Conservation (phyloP, 2,888 invertebrate species). For the Euplagia quadripunctaria region DNA sequence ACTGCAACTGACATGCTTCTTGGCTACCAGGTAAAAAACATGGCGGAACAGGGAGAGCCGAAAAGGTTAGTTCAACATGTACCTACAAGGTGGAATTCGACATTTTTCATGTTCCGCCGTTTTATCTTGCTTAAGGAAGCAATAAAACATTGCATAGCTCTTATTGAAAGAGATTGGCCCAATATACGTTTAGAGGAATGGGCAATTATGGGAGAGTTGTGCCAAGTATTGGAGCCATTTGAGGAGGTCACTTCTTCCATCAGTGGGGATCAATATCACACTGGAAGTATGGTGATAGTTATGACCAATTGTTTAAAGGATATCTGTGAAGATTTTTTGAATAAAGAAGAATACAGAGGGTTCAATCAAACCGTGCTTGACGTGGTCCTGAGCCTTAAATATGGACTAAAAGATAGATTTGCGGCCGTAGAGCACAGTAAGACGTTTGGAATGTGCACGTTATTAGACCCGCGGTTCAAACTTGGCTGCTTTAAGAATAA, state of each 20-base stretch:
- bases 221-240: constrained; percentile 18
- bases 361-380: too few species aligned
- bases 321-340: too few species aligned
- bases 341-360: too few species aligned
- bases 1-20: constrained; percentile 6
- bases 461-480: constrained; percentile 33
- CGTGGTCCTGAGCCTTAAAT: too few species aligned
- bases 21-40: constrained; percentile 4
- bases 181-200: constrained; percentile 12
- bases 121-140: constrained; percentile 13
- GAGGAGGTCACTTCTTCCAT: constrained; percentile 34
- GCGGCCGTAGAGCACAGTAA: constrained; percentile 23
- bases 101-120: constrained; percentile 10
- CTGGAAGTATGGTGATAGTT: constrained; percentile 32
- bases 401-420: too few species aligned
- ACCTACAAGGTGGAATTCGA: constrained; percentile 15
- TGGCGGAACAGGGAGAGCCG: neutral
- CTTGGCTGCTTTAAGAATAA: constrained; percentile 23
- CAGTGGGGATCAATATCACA: constrained; percentile 36
- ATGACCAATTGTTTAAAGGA: too few species aligned
- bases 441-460: constrained; percentile 25
- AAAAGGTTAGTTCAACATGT: constrained; percentile 12
- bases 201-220: neutral
- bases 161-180: constrained; percentile 26
- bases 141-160: constrained; percentile 16